Evolutionary conservation across 2,113 vertebrate species (phyloP), one percentile per base, ranked within the genome.

Genomic region (Crypturellus undulatus): DNA sequence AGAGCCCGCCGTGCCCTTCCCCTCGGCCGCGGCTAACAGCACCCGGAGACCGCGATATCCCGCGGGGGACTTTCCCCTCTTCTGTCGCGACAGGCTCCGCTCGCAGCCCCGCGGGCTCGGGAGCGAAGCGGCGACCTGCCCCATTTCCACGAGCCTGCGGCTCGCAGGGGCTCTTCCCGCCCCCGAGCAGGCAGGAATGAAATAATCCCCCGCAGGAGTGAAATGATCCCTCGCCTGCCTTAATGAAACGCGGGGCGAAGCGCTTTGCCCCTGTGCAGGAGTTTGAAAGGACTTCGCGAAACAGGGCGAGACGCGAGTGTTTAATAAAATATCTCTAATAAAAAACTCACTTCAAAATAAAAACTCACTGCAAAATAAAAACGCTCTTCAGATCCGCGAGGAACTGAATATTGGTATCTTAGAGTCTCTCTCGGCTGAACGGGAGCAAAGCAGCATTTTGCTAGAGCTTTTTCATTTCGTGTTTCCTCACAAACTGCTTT

Each of bases 11-110:
- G 47, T 47, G 47, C 47, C 47, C 47, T 47, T 20, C 47, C 47
- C 47, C 8, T 47, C 47, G 47, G 71, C 70, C 63, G 73, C 91
- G 69, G 79, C 89, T 94, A 79, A 95, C 89, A 91, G 85, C 79
- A 89, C 45, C 63, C 75, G 91, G 82, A 93, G 94, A 89, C 91
- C 89, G 84, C 69, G 65, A 75, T 90, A 78, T 3, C 26, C 70
- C 64, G 56, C 5, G 30, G 49, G 52, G 76, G 65, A 51, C 13
- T 82, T 89, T 93, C 13, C 21, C 42, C 49, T 2, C 9, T 71
- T 26, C 8, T 76, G 6, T 19, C 12, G 70, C 25, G 16, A 52
- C 79, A 64, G 79, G 32, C 20, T 70, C 58, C 36, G 40, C 12
- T 63, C 63, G 51, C 24, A 40, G 34, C 4, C 64, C 65, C 30